Conservation (phyloP, 2,888 invertebrate species). For the Eupithecia insigniata region DNA sequence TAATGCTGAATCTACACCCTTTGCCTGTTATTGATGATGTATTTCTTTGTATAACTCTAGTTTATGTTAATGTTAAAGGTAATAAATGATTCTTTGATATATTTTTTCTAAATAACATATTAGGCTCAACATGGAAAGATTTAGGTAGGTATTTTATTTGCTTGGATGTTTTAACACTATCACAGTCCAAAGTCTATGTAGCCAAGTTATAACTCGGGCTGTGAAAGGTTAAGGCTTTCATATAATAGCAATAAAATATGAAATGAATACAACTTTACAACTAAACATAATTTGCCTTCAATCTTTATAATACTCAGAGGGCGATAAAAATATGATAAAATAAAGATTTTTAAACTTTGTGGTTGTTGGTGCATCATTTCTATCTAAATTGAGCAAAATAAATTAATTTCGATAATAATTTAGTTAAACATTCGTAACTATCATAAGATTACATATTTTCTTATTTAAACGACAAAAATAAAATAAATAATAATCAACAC, state of each 20-base stretch:
- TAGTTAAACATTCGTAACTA: neutral
- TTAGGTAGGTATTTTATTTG: neutral
- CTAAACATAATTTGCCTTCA: slow-evolving; percentile 36
- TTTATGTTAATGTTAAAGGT: no score
- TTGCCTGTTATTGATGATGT: no score
- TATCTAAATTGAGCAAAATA: slow-evolving; percentile 31
- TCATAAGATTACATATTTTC: neutral
- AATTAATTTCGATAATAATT: slow-evolving; percentile 13
- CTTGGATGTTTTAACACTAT: neutral
- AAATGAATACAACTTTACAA: slow-evolving; percentile 39
- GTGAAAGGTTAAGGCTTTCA: neutral
- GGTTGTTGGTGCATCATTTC: slow-evolving; percentile 29
- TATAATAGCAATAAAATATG: slow-evolving; percentile 26
- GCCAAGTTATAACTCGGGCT: neutral
- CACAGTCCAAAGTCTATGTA: neutral
- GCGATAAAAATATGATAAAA: slow-evolving; percentile 33
- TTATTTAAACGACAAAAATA: neutral
- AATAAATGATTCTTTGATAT: no score
- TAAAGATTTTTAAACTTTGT: slow-evolving; percentile 33
- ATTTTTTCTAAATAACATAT: neutral
- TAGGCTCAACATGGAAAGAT: neutral
- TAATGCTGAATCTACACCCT: no score
- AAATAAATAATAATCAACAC: neutral
- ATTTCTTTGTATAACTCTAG: no score
- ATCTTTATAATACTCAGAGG: slow-evolving; percentile 40